Conservation (phyloP, 2,888 invertebrate genomes). For the Molanna angustata region DNA sequence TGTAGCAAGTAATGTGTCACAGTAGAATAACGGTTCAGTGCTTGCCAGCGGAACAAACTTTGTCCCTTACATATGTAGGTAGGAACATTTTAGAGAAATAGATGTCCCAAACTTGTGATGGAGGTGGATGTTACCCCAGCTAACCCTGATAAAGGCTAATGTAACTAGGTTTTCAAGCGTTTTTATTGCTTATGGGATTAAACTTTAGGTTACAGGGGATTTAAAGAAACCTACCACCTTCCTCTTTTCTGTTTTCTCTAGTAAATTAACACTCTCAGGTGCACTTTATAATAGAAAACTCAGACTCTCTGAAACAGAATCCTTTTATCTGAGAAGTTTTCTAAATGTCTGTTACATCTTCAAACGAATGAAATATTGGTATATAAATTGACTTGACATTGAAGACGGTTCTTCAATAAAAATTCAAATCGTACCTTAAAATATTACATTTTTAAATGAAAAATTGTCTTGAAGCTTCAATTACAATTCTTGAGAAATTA, state of each 20-base stretch:
- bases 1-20: slow-evolving; percentile 21
- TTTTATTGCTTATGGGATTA: slow-evolving; percentile 9
- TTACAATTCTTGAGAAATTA: too few relatives aligned
- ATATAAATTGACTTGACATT: too few relatives aligned
- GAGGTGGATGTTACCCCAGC: neutral
- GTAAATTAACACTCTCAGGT: neutral
- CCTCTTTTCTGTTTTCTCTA: slow-evolving; percentile 1
- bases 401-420: too few relatives aligned
- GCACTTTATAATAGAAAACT: too few relatives aligned
- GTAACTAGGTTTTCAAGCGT: slow-evolving; percentile 8
- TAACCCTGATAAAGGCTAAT: slow-evolving; percentile 16
- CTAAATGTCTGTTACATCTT: too few relatives aligned
- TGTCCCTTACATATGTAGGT: slow-evolving; percentile 6
- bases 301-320: too few relatives aligned
- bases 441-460: too few relatives aligned
- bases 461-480: too few relatives aligned
- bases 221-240: neutral
- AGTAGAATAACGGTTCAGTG: slow-evolving; percentile 17
- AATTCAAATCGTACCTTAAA: too few relatives aligned
- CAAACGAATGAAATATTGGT: too few relatives aligned
- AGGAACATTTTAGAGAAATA: slow-evolving; percentile 19
- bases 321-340: too few relatives aligned
- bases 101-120: slow-evolving; percentile 19
- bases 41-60: slow-evolving; percentile 20
- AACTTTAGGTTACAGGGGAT: slow-evolving; percentile 3